Conservation (phyloP, 2,797 vertebrate genomes). For the Rhincodon typus region DNA sequence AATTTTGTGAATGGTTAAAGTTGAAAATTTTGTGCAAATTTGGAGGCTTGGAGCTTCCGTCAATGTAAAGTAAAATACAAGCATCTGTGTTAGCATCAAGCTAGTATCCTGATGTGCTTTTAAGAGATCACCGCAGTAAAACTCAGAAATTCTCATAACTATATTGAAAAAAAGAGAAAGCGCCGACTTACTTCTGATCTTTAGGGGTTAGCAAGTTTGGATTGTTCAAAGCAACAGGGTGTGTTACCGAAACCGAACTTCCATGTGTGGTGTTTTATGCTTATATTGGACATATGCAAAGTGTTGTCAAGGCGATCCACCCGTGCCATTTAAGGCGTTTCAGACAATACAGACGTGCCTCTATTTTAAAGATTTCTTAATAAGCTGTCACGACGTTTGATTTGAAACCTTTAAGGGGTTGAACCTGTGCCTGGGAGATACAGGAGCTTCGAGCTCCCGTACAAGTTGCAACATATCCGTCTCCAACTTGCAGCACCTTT, state of each 20-base stretch:
- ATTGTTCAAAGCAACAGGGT: neutral
- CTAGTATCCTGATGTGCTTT: neutral
- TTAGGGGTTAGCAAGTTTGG: neutral
- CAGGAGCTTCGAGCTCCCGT: neutral
- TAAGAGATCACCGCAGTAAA: neutral
- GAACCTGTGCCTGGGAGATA: conserved; percentile 6
- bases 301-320: neutral
- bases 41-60: neutral
- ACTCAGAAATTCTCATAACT: neutral
- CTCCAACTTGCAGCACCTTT: neutral
- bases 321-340: conserved; percentile 26
- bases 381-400: conserved; percentile 20
- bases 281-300: neutral
- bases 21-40: neutral
- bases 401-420: neutral
- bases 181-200: too few species aligned
- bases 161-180: neutral
- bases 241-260: conserved; percentile 34
- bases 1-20: neutral
- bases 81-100: neutral
- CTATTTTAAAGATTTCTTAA: conserved; percentile 21
- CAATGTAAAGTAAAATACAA: neutral
- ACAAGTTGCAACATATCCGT: neutral
- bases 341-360: neutral
- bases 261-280: neutral